Percentiles rank a stretch among this genome's conserved stretches.
Conservation (phyloP, 2,113 vertebrate genomes). For the Calyptommatus sinebrachiatus region DNA sequence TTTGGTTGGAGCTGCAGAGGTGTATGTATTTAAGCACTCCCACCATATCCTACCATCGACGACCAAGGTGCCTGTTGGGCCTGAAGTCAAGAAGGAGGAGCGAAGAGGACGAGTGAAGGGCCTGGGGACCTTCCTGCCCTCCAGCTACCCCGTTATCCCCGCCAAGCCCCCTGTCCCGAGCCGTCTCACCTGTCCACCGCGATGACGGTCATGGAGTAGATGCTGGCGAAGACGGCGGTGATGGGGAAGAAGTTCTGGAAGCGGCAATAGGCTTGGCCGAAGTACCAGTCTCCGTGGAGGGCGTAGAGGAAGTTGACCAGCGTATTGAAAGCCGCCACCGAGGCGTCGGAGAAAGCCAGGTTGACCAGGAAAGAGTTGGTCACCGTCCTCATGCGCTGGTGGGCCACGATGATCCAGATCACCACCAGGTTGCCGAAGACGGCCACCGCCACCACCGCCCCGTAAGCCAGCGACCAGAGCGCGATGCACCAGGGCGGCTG, state of each 20-base stretch:
- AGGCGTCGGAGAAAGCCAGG: conserved; percentile 92
- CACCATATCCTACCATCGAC: background rate
- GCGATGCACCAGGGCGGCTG: conserved; percentile 93
- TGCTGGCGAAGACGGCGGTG: conserved; percentile 94
- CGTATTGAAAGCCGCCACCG: conserved; percentile 95
- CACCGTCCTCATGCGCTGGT: conserved; percentile 95
- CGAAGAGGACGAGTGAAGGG: background rate
- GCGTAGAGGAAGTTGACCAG: conserved; percentile 94
- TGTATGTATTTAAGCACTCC: no score
- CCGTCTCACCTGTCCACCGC: conserved; percentile 91
- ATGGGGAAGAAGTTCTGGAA: conserved; percentile 99
- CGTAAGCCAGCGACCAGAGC: conserved; percentile 92
- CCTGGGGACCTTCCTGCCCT: background rate
- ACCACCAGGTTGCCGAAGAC: conserved; percentile 93
- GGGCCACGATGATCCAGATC: conserved; percentile 96
- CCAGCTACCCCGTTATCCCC: background rate
- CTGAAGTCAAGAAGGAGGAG: conserved; percentile 28
- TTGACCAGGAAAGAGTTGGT: conserved; percentile 95
- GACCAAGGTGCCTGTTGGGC: background rate
- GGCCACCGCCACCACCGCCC: conserved; percentile 86
- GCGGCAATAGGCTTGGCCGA: conserved; percentile 91
- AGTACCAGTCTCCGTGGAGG: conserved; percentile 93
- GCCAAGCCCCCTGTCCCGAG: conserved; percentile 22
- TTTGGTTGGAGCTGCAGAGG: no score
- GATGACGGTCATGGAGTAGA: conserved; percentile 98